phyloP scores from a whole-genome alignment of 2,888 invertebrate species.

The Girardia tigrina region DNA sequence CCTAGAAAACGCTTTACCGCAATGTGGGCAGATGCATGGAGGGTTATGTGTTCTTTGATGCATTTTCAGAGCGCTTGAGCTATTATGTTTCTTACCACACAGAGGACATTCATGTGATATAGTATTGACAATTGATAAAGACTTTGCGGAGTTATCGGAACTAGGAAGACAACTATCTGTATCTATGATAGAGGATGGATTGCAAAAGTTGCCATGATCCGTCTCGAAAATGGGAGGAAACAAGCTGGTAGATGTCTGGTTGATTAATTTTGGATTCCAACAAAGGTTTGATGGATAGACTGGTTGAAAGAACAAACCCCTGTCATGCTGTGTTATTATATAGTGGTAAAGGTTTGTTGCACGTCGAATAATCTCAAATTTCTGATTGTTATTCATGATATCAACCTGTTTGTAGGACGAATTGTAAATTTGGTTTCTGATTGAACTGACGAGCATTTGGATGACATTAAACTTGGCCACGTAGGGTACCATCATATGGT shows the following conservation, averaged over 20 bases:
- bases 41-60: conserved; percentile 92
- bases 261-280: neutral
- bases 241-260: neutral
- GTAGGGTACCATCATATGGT: neutral
- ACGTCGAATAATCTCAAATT: neutral
- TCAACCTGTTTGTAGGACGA: neutral
- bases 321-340: neutral
- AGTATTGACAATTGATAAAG: neutral
- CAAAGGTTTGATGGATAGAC: neutral
- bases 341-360: neutral
- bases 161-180: neutral
- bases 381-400: neutral
- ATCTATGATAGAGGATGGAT: neutral
- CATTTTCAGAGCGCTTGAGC: conserved; percentile 89
- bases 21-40: conserved; percentile 85
- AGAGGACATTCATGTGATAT: conserved; percentile 62
- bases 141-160: neutral
- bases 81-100: conserved; percentile 86
- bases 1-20: conserved; percentile 87
- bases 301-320: neutral
- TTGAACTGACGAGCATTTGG: neutral
- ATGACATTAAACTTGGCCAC: neutral
- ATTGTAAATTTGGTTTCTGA: neutral
- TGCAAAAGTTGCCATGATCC: neutral
- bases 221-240: neutral